phyloP scores from a whole-genome alignment of 2,797 vertebrate species.

The Microcaecilia unicolor region DNA sequence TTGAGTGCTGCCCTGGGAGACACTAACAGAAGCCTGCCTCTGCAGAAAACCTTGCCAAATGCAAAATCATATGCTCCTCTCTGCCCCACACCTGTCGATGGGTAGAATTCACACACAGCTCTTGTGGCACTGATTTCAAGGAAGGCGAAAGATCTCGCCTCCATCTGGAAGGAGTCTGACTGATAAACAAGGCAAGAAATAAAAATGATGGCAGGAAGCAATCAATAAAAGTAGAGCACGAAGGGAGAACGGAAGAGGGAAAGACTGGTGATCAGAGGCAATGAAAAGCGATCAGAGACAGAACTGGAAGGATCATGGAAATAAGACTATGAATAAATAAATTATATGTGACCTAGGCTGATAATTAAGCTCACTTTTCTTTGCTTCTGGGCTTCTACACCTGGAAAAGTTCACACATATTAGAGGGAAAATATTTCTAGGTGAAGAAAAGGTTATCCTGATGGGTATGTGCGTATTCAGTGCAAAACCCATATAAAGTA shows the following conservation, averaged over 20 bases:
- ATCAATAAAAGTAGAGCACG: too few species aligned
- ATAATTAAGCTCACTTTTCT: too few species aligned
- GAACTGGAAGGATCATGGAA: background rate
- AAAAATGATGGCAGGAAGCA: too few species aligned
- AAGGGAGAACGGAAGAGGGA: background rate
- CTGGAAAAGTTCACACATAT: too few species aligned
- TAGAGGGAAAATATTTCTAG: too few species aligned
- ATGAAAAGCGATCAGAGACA: background rate
- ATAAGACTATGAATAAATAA: too few species aligned
- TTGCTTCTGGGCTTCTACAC: too few species aligned
- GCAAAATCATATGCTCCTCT: conserved; percentile 63
- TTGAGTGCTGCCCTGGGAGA: conserved; percentile 63
- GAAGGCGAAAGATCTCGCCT: conserved; percentile 45
- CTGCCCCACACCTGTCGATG: conserved; percentile 68
- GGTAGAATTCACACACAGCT: conserved; percentile 56
- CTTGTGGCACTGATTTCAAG: conserved; percentile 42
- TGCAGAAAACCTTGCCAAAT: conserved; percentile 53
- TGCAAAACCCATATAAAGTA: too few species aligned
- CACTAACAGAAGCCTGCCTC: conserved; percentile 52
- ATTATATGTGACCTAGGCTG: too few species aligned
- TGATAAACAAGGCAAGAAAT: background rate
- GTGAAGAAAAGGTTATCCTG: too few species aligned
- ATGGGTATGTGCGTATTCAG: too few species aligned
- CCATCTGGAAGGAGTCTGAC: conserved; percentile 12
- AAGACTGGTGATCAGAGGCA: too few species aligned